A percentile compares a stretch with the other conserved stretches of the same genome.
Conservation (phyloP, 2,797 vertebrate genomes). For the Neopelma chrysocephalum region DNA sequence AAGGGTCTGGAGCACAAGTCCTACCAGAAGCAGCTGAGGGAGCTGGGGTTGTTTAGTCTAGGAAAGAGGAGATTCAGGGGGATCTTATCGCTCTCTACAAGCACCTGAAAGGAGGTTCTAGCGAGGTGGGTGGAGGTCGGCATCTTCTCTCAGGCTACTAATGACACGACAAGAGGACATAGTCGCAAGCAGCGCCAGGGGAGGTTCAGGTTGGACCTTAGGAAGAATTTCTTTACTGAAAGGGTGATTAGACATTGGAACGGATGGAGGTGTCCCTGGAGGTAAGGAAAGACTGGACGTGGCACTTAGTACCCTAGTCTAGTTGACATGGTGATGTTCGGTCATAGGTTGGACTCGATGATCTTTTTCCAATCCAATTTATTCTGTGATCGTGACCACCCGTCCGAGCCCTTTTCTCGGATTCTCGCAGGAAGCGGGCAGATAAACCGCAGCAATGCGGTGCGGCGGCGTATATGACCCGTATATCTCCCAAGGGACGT, state of each 20-base stretch:
- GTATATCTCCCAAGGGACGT: fast-evolving
- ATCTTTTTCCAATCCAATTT: background rate
- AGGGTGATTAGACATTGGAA: background rate
- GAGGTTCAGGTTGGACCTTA: background rate
- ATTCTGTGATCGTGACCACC: background rate
- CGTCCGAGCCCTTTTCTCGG: background rate
- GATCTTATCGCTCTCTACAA: too few species aligned
- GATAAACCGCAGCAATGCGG: fast-evolving
- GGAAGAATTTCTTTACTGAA: background rate
- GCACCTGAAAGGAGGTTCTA: background rate
- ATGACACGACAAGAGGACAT: too few species aligned
- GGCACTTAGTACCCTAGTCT: background rate
- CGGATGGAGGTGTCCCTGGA: too few species aligned
- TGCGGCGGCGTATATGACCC: fast-evolving
- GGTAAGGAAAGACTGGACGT: background rate
- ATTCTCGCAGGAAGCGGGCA: background rate
- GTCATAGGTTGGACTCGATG: background rate
- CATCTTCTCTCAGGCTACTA: background rate
- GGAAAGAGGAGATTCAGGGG: too few species aligned
- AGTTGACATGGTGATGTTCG: background rate
- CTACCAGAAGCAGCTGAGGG: background rate
- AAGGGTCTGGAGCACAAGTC: background rate
- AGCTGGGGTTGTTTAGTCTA: background rate
- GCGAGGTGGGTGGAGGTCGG: background rate
- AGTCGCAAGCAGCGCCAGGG: too few species aligned